Percentiles rank a stretch among this genome's conserved stretches.
These are phyloP conservation scores for Blennius ocellaris DNA, from an alignment of 2,113 vertebrate genomes.

Conservation along the genomic window DNA sequence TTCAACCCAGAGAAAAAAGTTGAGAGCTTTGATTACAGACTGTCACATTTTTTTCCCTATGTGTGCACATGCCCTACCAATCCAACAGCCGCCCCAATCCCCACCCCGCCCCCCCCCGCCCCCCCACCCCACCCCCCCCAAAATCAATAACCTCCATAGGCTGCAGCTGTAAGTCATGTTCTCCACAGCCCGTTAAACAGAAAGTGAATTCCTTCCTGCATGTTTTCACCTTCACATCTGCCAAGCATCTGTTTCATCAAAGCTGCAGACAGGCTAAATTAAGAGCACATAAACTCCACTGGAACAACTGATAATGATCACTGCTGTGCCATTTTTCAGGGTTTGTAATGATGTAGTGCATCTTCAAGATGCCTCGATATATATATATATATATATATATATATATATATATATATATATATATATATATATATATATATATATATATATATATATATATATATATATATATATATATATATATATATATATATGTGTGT, in stretches of 20 bases:
- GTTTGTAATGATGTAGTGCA: slow-evolving; percentile 18
- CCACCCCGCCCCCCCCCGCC: background rate
- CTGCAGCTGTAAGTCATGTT: slow-evolving; percentile 47
- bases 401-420: too few relatives aligned
- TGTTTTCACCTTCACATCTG: slow-evolving; percentile 68
- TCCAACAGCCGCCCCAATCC: background rate
- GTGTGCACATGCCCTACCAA: background rate
- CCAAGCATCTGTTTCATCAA: slow-evolving; percentile 56
- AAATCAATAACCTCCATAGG: slow-evolving; percentile 12
- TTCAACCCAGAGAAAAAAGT: slow-evolving; percentile 15
- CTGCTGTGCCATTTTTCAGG: slow-evolving; percentile 27
- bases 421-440: too few relatives aligned
- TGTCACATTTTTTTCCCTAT: background rate
- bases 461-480: too few relatives aligned
- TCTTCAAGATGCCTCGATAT: background rate
- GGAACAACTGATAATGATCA: slow-evolving; percentile 55
- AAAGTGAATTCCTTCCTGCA: slow-evolving; percentile 47
- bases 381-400: too few relatives aligned
- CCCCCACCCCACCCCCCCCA: background rate
- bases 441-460: too few relatives aligned
- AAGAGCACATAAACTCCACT: slow-evolving; percentile 44
- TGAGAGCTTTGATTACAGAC: slow-evolving; percentile 16
- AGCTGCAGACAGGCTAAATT: slow-evolving; percentile 42
- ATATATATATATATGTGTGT: too few relatives aligned
- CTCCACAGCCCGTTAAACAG: slow-evolving; percentile 53